phyloP scores from a whole-genome alignment of 2,113 vertebrate genomes.

The Hypanus sabinus region DNA sequence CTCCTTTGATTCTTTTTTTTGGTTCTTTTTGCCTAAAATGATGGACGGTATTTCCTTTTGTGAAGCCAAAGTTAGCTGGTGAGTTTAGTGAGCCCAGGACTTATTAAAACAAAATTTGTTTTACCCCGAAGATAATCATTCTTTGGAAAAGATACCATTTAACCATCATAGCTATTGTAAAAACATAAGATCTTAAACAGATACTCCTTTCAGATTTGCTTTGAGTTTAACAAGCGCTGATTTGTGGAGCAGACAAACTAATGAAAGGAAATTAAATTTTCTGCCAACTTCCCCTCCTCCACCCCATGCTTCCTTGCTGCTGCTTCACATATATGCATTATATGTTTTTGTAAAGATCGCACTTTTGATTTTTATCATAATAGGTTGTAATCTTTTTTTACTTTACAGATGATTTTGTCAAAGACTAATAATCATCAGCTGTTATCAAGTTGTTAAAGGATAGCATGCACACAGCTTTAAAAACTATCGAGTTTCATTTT shows the following conservation, averaged over 20 bases:
- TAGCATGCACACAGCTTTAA: slow-evolving; percentile 45
- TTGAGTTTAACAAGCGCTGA: slow-evolving; percentile 73
- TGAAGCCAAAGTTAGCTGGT: slow-evolving; percentile 54
- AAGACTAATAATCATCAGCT: neutral
- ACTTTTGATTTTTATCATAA: slow-evolving; percentile 56
- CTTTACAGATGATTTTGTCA: neutral
- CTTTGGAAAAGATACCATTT: slow-evolving; percentile 70
- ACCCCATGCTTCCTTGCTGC: slow-evolving; percentile 61
- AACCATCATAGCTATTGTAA: slow-evolving; percentile 64
- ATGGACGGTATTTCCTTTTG: slow-evolving; percentile 46
- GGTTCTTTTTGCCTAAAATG: slow-evolving; percentile 63
- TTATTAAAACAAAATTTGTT: slow-evolving; percentile 52
- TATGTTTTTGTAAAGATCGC: slow-evolving; percentile 62
- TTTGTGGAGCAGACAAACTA: slow-evolving; percentile 75
- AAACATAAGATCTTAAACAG: slow-evolving; percentile 65
- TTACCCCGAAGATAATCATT: slow-evolving; percentile 65
- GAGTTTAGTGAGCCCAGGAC: slow-evolving; percentile 63
- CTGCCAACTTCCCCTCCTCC: slow-evolving; percentile 71
- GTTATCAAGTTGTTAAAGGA: slow-evolving; percentile 48
- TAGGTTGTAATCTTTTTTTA: slow-evolving; percentile 29
- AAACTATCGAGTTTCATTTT: slow-evolving; percentile 55
- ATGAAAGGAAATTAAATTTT: slow-evolving; percentile 83
- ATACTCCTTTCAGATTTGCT: slow-evolving; percentile 65
- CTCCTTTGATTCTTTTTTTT: slow-evolving; percentile 58
- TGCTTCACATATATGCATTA: slow-evolving; percentile 56